phyloP scores from a whole-genome alignment of 1,140 invertebrate genomes.

The Sipha flava region DNA sequence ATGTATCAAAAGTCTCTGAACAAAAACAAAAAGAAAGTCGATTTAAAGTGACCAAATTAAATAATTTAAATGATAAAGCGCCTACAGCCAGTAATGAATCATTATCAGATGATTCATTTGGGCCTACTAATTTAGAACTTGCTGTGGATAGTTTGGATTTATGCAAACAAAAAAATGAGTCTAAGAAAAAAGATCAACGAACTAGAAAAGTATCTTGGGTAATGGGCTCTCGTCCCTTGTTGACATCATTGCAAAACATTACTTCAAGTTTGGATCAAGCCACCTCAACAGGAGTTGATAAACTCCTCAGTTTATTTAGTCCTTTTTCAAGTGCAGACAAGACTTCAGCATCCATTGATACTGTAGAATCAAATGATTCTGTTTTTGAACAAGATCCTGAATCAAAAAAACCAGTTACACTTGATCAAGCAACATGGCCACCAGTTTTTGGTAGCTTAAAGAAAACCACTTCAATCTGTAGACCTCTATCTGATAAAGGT shows the following conservation, averaged over 20 bases:
- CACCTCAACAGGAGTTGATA: slow-evolving; percentile 7
- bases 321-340: slow-evolving; percentile 20
- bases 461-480: slow-evolving; percentile 17
- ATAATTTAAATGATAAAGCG: slow-evolving; percentile 9
- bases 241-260: slow-evolving; percentile 20
- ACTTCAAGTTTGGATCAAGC: slow-evolving; percentile 14
- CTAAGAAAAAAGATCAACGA: slow-evolving; percentile 16
- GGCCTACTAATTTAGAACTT: slow-evolving; percentile 8
- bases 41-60: slow-evolving; percentile 24
- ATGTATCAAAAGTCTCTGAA: slow-evolving; percentile 37
- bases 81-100: slow-evolving; percentile 24
- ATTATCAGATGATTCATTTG: slow-evolving; percentile 26
- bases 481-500: slow-evolving; percentile 15
- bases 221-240: slow-evolving; percentile 10
- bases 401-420: slow-evolving; percentile 16
- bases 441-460: slow-evolving; percentile 20
- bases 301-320: slow-evolving; percentile 9
- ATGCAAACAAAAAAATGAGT: slow-evolving; percentile 18
- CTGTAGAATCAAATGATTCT: slow-evolving; percentile 17
- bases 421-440: slow-evolving; percentile 25
- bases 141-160: slow-evolving; percentile 23
- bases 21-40: slow-evolving; percentile 28
- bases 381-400: slow-evolving; percentile 17
- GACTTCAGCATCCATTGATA: slow-evolving; percentile 4
- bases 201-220: slow-evolving; percentile 27